Percentiles rank a stretch among this genome's conserved stretches.
phyloP scores from a whole-genome alignment of 2,797 vertebrate species.

The Myripristis murdjan region DNA sequence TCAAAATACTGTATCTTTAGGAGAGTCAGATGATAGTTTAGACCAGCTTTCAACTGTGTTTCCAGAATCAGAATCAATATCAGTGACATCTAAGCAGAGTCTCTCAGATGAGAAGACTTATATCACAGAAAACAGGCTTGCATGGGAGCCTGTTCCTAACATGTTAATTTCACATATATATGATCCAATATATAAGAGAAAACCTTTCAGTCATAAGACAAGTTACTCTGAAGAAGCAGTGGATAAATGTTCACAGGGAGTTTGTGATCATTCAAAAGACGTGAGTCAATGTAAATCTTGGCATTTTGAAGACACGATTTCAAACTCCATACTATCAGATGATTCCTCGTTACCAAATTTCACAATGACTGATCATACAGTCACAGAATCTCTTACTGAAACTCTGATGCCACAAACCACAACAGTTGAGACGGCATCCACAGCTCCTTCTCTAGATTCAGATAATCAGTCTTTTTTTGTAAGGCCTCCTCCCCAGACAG shows the following conservation, averaged over 20 bases:
- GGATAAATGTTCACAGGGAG: neutral
- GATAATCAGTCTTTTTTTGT: constrained; percentile 31
- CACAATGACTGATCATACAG: neutral
- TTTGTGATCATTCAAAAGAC: constrained; percentile 9
- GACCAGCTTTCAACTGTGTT: neutral
- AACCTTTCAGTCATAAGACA: neutral
- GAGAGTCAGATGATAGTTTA: constrained; percentile 5
- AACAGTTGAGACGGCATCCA: constrained; percentile 8
- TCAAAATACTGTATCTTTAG: constrained; percentile 7
- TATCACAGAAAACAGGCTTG: neutral
- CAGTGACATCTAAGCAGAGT: constrained; percentile 6
- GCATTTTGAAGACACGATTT: neutral
- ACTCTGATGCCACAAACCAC: constrained; percentile 7
- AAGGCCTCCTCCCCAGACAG: constrained; percentile 11
- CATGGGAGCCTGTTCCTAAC: neutral
- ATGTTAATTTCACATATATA: constrained; percentile 25
- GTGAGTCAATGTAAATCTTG: neutral
- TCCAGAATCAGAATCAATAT: neutral
- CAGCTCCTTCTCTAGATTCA: constrained; percentile 13
- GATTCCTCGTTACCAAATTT: neutral
- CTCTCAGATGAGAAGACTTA: neutral
- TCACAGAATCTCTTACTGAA: constrained; percentile 14
- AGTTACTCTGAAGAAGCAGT: constrained; percentile 2
- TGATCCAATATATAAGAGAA: constrained; percentile 39
- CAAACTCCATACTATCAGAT: constrained; percentile 18